These are phyloP conservation scores for Latrodectus elegans DNA, from an alignment of 2,888 invertebrate species.

Conservation along the genomic window DNA sequence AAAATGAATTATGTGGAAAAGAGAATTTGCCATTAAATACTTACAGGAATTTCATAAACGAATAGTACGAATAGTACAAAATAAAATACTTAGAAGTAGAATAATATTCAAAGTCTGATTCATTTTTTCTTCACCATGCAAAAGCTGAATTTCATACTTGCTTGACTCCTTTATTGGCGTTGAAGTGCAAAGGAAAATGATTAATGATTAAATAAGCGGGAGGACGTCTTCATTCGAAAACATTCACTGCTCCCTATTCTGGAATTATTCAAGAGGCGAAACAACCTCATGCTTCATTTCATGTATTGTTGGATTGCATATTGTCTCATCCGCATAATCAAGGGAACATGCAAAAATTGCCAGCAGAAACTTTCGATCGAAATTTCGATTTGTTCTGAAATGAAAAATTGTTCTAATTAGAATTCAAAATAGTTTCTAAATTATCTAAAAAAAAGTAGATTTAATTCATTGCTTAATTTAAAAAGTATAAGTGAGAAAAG, in stretches of 20 bases:
- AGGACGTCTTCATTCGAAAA: neutral
- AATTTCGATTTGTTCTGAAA: no score
- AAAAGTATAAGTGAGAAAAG: no score
- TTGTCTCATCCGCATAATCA: slow-evolving; percentile 2
- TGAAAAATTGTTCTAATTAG: no score
- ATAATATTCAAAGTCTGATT: neutral
- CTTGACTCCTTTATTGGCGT: no score
- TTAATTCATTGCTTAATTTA: no score
- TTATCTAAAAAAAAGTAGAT: no score
- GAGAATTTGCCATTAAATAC: neutral
- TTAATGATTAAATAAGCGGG: slow-evolving; percentile 40
- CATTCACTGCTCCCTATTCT: neutral
- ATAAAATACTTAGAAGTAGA: neutral
- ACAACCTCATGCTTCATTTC: slow-evolving; percentile 48
- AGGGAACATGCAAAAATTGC: no score
- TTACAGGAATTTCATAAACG: neutral
- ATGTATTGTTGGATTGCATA: slow-evolving; percentile 36
- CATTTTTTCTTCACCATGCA: neutral
- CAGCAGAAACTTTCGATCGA: no score
- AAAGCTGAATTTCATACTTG: neutral
- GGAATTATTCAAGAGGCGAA: slow-evolving; percentile 42
- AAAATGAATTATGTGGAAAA: no score
- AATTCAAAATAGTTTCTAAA: no score
- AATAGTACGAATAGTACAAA: slow-evolving; percentile 5
- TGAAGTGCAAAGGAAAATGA: neutral